Base-by-base conservation (phyloP, 2,888 invertebrate genomes). In the Phanerotoma sp. region DNA sequence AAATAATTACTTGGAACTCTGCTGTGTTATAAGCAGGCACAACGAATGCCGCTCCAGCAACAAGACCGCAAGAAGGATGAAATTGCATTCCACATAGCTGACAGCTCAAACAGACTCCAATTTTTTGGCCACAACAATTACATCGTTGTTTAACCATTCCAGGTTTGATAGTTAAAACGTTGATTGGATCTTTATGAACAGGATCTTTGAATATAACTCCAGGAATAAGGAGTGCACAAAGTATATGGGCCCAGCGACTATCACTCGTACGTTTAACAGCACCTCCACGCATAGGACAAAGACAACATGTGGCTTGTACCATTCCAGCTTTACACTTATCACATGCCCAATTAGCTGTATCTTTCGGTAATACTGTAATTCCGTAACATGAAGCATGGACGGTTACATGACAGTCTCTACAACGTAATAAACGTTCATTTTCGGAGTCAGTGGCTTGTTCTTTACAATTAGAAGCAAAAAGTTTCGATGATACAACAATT, bases 181-280 rank as follows among this genome's bases (percentile, higher is more conserved):
- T 75, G 5, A 77, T 76, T 1, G 77, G 77, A 54, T 77, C 77
- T 55, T 74, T 76, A 53, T 73, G 72, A 38, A 75, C 64, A 9
- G 74, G 69, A 60, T 77, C 77, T 52, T 74, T 83, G 69, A 86
- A 85, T 13, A 75, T 76, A 1, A 84, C 83, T 60, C 86, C 86
- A 5, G 85, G 85, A 56, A 85, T 78, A 78, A 86, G 80, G 5
- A 86, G 78, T 5, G 85, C 84, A 71, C 87, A 87, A 15, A 84
- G 77, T 51, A 87, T 83, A 68, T 87, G 87, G 25, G 82, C 83
- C 87, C 87, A 87, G 41, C 80, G 77, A 18, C 81, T 79, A 66
- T 84, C 83, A 54, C 82, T 82, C 3, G 83, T 83, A 63, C 83
- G 82, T 69, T 86, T 87, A 60, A 86, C 79, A 51, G 86, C 86